Evolutionary conservation across 2,113 vertebrate genomes (phyloP).

Genomic region (Columba janthina): DNA sequence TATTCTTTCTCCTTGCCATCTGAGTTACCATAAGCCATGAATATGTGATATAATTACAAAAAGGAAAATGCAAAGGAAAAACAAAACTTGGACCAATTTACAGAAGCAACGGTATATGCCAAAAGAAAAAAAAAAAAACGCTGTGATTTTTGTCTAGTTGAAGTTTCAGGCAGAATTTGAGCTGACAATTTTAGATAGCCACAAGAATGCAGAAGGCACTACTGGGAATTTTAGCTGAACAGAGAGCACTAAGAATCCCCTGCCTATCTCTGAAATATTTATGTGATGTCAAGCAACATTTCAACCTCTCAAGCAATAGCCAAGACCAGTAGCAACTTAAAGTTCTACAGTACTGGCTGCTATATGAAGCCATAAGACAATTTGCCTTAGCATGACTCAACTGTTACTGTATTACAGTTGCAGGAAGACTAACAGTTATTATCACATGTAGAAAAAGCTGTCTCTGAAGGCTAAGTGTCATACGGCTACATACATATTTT

Average conservation of each 20-base stretch:
- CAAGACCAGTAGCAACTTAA: not conserved
- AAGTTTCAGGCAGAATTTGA: not conserved
- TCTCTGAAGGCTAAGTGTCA: not conserved
- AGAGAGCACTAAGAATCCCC: not conserved
- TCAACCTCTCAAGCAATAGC: not conserved
- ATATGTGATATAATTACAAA: not conserved
- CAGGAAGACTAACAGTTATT: no score
- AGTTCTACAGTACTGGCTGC: not conserved
- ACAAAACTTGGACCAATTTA: not conserved
- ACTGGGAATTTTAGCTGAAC: slow-evolving; percentile 11
- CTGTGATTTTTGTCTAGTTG: not conserved
- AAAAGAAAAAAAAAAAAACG: not conserved
- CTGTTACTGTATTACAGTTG: no score
- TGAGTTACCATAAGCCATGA: not conserved
- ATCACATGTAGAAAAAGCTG: not conserved
- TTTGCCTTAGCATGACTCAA: not conserved
- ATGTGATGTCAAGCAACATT: not conserved
- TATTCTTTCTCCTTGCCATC: not conserved
- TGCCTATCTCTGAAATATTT: slow-evolving; percentile 11
- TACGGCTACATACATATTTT: not conserved
- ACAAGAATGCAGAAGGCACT: slow-evolving; percentile 8
- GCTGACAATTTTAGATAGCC: slow-evolving; percentile 12
- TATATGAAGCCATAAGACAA: not conserved
- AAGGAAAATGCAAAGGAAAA: not conserved
- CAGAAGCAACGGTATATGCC: not conserved